Evolutionary conservation across 1,140 invertebrate genomes (phyloP).

Genomic region (Sinonovacula constricta): DNA sequence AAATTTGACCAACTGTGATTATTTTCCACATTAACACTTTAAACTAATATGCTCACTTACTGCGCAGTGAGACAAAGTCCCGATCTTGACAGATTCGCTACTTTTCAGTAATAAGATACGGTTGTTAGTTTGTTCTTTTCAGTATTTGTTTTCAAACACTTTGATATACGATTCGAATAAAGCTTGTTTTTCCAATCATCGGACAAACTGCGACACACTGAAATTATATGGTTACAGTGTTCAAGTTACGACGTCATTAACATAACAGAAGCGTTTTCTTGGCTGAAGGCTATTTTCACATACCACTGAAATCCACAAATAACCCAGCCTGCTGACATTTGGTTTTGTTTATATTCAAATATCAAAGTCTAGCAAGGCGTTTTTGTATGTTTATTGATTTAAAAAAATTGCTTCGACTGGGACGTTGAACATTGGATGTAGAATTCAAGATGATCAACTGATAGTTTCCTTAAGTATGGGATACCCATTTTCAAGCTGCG

Average conservation of each 20-base stretch:
- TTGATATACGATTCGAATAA: slow-evolving; percentile 46
- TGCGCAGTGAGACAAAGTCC: too few relatives aligned
- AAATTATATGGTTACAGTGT: slow-evolving; percentile 50
- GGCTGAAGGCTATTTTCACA: slow-evolving; percentile 49
- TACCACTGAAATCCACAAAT: slow-evolving; percentile 51
- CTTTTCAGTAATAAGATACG: slow-evolving; percentile 6
- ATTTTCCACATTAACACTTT: too few relatives aligned
- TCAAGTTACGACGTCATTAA: slow-evolving; percentile 45
- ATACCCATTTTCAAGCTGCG: slow-evolving; percentile 49
- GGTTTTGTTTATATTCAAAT: slow-evolving; percentile 53
- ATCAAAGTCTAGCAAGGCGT: slow-evolving; percentile 47
- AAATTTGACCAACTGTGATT: too few relatives aligned
- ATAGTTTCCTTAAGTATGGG: slow-evolving; percentile 52
- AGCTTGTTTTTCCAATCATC: slow-evolving; percentile 50
- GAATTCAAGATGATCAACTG: slow-evolving; percentile 49
- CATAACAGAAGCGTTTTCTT: slow-evolving; percentile 52
- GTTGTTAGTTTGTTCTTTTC: slow-evolving; percentile 22
- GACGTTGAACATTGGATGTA: slow-evolving; percentile 46
- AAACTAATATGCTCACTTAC: too few relatives aligned
- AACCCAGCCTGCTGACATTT: slow-evolving; percentile 37
- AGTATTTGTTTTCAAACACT: slow-evolving; percentile 22
- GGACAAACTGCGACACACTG: slow-evolving; percentile 28
- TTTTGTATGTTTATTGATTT: slow-evolving; percentile 57
- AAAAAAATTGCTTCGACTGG: slow-evolving; percentile 47
- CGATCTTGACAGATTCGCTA: too few relatives aligned